A percentile compares a stretch with the other conserved stretches of the same genome.
Conservation (phyloP, 2,888 invertebrate genomes). For the Sminthurides aquaticus region DNA sequence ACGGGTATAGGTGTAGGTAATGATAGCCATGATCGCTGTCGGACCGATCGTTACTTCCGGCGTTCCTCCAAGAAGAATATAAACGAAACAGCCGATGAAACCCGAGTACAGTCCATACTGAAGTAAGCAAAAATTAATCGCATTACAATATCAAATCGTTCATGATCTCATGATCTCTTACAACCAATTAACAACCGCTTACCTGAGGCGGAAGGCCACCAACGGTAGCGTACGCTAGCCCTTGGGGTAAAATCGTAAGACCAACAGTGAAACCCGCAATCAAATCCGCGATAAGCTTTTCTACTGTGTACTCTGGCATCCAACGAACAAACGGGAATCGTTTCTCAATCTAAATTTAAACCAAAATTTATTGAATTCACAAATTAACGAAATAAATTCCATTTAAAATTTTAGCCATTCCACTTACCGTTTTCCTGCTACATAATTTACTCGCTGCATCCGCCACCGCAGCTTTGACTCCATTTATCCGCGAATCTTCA, state of each 20-base stretch:
- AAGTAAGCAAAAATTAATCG: slow-evolving; percentile 7
- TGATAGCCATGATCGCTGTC: slow-evolving; percentile 40
- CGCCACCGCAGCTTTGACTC: background rate
- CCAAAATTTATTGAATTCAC: no score
- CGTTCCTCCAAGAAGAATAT: slow-evolving; percentile 42
- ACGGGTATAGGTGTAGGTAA: slow-evolving; percentile 28
- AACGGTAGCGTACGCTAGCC: slow-evolving; percentile 36
- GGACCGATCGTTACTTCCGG: slow-evolving; percentile 33
- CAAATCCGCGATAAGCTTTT: slow-evolving; percentile 37
- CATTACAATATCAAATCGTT: background rate
- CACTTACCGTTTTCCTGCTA: slow-evolving; percentile 38
- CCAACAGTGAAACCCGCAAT: slow-evolving; percentile 40
- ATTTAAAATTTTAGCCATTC: background rate
- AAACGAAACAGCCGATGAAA: slow-evolving; percentile 42
- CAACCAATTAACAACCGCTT: no score
- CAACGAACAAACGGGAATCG: slow-evolving; percentile 38
- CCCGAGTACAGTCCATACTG: slow-evolving; percentile 38
- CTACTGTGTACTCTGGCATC: slow-evolving; percentile 37
- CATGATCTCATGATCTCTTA: slow-evolving; percentile 4
- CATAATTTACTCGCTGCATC: slow-evolving; percentile 19
- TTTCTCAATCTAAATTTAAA: slow-evolving; percentile 28
- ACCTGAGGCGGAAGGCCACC: slow-evolving; percentile 33
- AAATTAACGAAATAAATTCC: background rate
- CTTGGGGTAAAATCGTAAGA: slow-evolving; percentile 40
- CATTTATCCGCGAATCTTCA: background rate